Evolutionary conservation across 30 jellyfish, hydroid and myxozoan species (phyloP), one percentile per base, ranked within the genome.

Genomic region (Aurelia aurita complex sp. Pacific): DNA sequence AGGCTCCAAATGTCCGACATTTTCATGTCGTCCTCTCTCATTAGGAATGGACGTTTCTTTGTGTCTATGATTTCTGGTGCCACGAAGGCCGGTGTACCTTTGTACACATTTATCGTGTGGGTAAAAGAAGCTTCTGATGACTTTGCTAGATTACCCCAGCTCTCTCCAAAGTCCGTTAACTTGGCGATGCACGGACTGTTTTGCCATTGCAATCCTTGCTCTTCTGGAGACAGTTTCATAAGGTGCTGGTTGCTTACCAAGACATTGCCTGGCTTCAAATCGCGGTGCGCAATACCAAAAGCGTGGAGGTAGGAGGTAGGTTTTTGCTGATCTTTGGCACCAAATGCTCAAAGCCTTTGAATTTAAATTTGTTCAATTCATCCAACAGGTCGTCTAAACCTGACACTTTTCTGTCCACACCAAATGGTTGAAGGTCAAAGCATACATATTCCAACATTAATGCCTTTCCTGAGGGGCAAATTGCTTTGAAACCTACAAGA

Each of bases 1-100:
- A 73, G 69, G 42, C 83, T 73, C 83, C 66, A 73, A 2, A 73
- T 73, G 52, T 73, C 83, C 42, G 83, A 8, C 42, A 14, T 73
- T 52, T 73, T 35, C 83, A 73, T 40, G 0, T 73, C 83, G 5
- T 42, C 69, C n/a, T 73, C 83, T 18, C 69, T 73, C 69, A 73
- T 73, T 3, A 19, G n/a, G 3, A 46, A 73, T 73, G 69, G 69
- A 4, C 83, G 69, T 43, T 46, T 43, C 34, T 29, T 43, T 2
- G 83, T 75, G 13, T 73, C 69, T 2, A 73, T 73, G 7, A 73
- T 42, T 43, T 73, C 83, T 17, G 83, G 83, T 6, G 43, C n/a
- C 54, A 43, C 4, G 10, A 43, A 43, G 54, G 54, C 54, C 54
- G 54, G 54, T 43, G 54, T 43, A 43, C 83, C 83, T 73, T 73